Evolutionary conservation across 2,113 vertebrate species (phyloP), one percentile per base, ranked within the genome.

Genomic region (Cygnus buccinator): DNA sequence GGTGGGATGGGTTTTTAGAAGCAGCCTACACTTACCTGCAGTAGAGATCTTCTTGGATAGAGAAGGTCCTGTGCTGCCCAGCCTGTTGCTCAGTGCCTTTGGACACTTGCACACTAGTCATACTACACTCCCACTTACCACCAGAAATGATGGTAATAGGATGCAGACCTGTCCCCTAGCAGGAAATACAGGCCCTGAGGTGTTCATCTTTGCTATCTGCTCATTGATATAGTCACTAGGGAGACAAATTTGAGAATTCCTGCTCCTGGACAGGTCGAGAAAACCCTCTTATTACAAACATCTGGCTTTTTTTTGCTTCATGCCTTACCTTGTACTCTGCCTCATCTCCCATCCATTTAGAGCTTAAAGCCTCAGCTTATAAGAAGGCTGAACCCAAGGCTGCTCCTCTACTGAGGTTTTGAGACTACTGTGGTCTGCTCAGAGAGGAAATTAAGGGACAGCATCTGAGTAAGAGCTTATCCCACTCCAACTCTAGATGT

Each of bases 401-500:
- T 87, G 18, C 6, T 80, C 83, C 72, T 88, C 6, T n/a, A 7
- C 57, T 52, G 43, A 78, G 39, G 4, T 52, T 94, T 93, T 78
- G 33, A 65, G 39, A 43, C 13, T 39, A 28, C 31, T 0, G 0
- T 35, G 39, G 67, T 82, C 13, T 57, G 13, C 21, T 8, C 29
- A 54, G 28, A 79, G n/a, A 79, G 7, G 6, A 90, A 90, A 58
- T 31, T 28, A 72, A 78, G 29, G 10, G 35, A 71, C 35, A 61
- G 13, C 16, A n/a, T 54, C 48, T 65, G 70, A 57, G 20, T 29
- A 57, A 48, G 57, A 74, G 72, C 3, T 84, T 81, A 29, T 18
- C 19, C 29, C 10, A 84, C 2, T 3, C 14, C 26, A 78, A 19
- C n/a, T 43, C 41, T 23, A 78, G 61, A 71, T 4, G 75, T 90